phyloP scores from a whole-genome alignment of 1,140 invertebrate genomes.

The Caenorhabditis remanei region DNA sequence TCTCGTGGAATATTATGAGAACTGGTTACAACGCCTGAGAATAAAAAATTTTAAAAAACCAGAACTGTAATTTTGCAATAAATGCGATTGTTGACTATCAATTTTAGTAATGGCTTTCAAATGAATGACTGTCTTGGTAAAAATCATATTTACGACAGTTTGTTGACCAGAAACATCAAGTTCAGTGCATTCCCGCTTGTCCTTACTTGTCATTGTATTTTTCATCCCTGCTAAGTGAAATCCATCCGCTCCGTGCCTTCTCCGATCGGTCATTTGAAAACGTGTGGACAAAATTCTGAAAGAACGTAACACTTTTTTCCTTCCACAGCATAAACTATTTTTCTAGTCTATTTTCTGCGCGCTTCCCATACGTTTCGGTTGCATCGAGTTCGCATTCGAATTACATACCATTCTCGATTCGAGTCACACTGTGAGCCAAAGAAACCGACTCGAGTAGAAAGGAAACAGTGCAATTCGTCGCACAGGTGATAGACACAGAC shows the following conservation, averaged over 20 bases:
- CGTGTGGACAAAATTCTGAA: background rate
- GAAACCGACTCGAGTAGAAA: background rate
- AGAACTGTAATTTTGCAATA: too few species aligned
- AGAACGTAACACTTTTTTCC: background rate
- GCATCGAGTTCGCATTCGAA: too few species aligned
- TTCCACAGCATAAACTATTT: background rate
- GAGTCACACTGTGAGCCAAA: background rate
- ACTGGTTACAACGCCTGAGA: conserved; percentile 14
- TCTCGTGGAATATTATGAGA: background rate
- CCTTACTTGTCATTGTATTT: conserved; percentile 28
- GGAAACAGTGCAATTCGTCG: background rate
- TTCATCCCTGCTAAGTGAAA: conserved; percentile 3
- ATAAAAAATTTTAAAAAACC: too few species aligned
- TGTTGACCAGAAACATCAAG: too few species aligned
- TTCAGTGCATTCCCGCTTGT: background rate
- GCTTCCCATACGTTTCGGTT: background rate
- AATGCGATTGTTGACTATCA: too few species aligned
- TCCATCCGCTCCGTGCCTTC: conserved; percentile 1
- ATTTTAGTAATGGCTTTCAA: too few species aligned
- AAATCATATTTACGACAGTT: too few species aligned
- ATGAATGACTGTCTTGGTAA: too few species aligned
- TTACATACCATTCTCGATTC: background rate
- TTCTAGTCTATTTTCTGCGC: too few species aligned
- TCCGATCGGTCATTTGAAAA: conserved; percentile 1
- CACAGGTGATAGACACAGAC: conserved; percentile 36